These are phyloP conservation scores for Elephantulus edwardii DNA, from an alignment of 2,113 vertebrate genomes.

Conservation along the genomic window DNA sequence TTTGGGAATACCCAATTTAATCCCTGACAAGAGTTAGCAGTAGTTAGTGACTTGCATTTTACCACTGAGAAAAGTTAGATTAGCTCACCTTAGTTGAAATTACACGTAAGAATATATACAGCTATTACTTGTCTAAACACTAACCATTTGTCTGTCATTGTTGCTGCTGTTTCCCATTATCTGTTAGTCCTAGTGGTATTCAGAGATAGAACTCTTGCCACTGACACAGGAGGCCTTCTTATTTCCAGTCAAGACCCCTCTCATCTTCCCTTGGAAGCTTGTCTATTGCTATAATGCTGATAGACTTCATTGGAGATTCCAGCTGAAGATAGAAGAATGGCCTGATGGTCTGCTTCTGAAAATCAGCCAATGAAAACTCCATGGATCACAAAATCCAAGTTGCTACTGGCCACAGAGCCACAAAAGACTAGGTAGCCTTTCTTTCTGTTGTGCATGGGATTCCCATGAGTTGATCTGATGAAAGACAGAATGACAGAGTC, in stretches of 20 bases:
- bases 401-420: not conserved
- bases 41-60: not conserved
- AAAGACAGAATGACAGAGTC: not conserved
- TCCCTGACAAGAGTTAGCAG: too few species aligned
- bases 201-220: not conserved
- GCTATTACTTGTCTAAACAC: not conserved
- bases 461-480: not conserved
- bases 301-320: not conserved
- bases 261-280: not conserved
- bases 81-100: not conserved
- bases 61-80: not conserved
- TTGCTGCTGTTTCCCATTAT: not conserved
- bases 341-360: not conserved
- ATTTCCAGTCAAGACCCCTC: not conserved
- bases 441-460: not conserved
- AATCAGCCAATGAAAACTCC: not conserved
- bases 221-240: not conserved
- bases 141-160: not conserved
- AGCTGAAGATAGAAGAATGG: not conserved
- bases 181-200: not conserved
- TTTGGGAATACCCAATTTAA: too few species aligned
- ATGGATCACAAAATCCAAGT: not conserved
- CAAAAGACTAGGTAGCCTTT: not conserved
- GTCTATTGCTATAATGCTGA: not conserved
- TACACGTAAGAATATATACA: not conserved